Evolutionary conservation across 1,140 invertebrate species (phyloP).

Genomic region (Pararge aegeria): DNA sequence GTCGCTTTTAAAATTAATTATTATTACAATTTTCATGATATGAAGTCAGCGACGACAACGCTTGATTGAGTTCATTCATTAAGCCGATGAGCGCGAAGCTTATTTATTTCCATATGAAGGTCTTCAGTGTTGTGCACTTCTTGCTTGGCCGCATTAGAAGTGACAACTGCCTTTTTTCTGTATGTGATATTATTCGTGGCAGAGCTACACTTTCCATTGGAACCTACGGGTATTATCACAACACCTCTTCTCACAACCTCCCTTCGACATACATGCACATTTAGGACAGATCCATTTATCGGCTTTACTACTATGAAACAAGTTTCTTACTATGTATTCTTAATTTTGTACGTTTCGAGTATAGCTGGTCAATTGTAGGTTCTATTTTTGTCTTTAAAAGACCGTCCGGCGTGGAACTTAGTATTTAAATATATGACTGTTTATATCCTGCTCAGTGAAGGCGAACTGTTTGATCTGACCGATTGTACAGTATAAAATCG

Average conservation of each 20-base stretch:
- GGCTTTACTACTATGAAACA: too few relatives aligned
- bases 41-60: not conserved
- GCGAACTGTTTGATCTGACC: too few relatives aligned
- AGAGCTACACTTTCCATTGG: too few relatives aligned
- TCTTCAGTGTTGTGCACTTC: not conserved
- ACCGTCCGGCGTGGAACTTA: too few relatives aligned
- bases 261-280: constrained; percentile 14
- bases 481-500: too few relatives aligned
- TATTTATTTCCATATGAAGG: not conserved
- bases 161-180: not conserved
- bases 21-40: not conserved
- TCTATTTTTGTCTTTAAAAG: too few relatives aligned
- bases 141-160: not conserved
- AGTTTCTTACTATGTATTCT: too few relatives aligned
- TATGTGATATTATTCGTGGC: not conserved
- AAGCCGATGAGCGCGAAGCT: not conserved
- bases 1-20: not conserved
- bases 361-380: too few relatives aligned
- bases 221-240: constrained; percentile 14
- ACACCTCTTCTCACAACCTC: constrained; percentile 15
- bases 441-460: too few relatives aligned
- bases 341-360: too few relatives aligned
- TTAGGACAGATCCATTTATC: constrained; percentile 13
- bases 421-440: too few relatives aligned
- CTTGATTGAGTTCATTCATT: not conserved